phyloP scores from a whole-genome alignment of 64 coral and sea anemone species.

The Montipora sp. region DNA sequence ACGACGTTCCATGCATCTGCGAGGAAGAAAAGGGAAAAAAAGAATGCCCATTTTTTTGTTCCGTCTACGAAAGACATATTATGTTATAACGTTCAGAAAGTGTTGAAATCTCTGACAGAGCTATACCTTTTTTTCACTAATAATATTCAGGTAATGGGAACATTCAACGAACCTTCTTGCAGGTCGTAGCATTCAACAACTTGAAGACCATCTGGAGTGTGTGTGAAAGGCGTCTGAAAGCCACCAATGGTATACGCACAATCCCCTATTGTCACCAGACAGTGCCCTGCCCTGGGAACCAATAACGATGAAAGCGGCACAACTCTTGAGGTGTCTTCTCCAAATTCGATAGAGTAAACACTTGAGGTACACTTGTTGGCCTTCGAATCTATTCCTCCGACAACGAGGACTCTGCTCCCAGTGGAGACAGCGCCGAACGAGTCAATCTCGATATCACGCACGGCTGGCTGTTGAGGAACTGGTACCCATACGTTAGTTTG shows the following conservation, averaged over 20 bases:
- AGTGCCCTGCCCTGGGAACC: conserved; percentile 26
- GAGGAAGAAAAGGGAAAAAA: not conserved
- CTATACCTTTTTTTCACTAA: no score
- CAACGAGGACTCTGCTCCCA: conserved; percentile 15
- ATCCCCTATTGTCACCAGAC: conserved; percentile 8
- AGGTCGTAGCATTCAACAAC: conserved; percentile 37
- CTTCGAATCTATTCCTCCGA: conserved; percentile 1
- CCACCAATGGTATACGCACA: conserved; percentile 62
- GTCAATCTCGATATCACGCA: conserved; percentile 41
- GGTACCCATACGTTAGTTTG: conserved; percentile 46
- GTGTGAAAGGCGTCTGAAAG: conserved; percentile 1
- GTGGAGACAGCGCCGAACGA: conserved; percentile 29
- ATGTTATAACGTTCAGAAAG: no score
- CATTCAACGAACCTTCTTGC: no score
- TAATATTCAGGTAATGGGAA: no score
- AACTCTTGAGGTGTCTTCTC: not conserved
- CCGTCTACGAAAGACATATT: not conserved
- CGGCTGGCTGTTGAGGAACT: not conserved
- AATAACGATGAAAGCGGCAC: not conserved
- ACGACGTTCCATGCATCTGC: conserved; percentile 55
- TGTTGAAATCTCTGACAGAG: no score
- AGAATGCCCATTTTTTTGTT: no score
- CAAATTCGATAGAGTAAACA: conserved; percentile 14
- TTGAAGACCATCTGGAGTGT: not conserved
- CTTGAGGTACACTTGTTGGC: not conserved